A percentile compares a stretch with the other conserved stretches of the same genome.
Evolutionary conservation across 2,797 vertebrate genomes (phyloP).

Genomic region (Smutsia gigantea): DNA sequence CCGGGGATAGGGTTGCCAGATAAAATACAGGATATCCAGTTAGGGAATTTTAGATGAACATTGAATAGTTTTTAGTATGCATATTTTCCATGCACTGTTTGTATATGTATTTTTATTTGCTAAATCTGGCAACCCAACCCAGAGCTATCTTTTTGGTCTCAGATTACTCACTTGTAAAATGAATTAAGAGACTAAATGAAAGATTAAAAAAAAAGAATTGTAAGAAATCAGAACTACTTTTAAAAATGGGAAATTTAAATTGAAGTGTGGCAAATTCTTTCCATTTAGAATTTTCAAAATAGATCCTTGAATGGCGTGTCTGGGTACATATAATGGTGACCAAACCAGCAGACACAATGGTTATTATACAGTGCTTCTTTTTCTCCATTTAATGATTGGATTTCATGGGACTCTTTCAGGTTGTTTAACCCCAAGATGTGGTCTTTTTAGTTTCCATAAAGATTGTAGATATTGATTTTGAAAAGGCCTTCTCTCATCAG

Average conservation of each 20-base stretch:
- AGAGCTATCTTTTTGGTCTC: background rate
- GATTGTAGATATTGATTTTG: slow-evolving; percentile 2
- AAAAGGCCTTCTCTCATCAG: background rate
- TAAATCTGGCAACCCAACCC: background rate
- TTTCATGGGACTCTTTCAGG: slow-evolving; percentile 30
- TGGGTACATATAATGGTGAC: background rate
- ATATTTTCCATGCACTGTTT: background rate
- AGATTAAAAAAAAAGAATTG: slow-evolving; percentile 31
- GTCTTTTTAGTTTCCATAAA: slow-evolving; percentile 15
- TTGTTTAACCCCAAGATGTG: background rate
- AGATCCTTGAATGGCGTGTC: background rate
- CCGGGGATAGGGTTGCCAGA: background rate
- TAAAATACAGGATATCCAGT: background rate
- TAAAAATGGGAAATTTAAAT: background rate
- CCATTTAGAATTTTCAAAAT: background rate
- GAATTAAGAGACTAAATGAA: background rate
- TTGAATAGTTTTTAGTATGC: background rate
- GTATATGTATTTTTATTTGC: slow-evolving; percentile 22
- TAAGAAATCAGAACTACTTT: slow-evolving; percentile 6
- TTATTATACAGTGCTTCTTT: background rate
- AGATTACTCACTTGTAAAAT: background rate
- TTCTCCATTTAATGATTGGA: background rate
- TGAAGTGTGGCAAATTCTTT: background rate
- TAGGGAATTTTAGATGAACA: background rate
- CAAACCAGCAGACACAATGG: background rate